A percentile compares a stretch with the other conserved stretches of the same genome.
Evolutionary conservation across 2,797 vertebrate species (phyloP).

Genomic region (Falco peregrinus): DNA sequence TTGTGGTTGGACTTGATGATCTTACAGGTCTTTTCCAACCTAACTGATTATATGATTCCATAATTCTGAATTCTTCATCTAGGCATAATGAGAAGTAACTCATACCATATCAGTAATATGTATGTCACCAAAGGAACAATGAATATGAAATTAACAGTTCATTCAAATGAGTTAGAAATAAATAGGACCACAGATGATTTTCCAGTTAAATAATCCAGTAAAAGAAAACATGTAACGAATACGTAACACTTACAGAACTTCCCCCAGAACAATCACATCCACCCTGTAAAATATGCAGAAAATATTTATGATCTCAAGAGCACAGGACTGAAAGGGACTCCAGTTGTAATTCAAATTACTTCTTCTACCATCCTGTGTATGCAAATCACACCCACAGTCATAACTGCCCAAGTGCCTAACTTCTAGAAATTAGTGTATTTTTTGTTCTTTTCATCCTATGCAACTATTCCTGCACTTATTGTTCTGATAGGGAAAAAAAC

Average conservation of each 20-base stretch:
- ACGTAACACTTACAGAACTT: constrained; percentile 52
- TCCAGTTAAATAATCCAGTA: background rate
- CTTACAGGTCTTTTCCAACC: background rate
- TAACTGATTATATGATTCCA: background rate
- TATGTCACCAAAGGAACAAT: background rate
- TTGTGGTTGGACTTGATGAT: fast-evolving
- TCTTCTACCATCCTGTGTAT: background rate
- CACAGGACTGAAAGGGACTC: background rate
- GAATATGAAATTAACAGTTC: background rate
- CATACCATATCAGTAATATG: background rate
- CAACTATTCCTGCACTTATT: background rate
- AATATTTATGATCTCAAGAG: background rate
- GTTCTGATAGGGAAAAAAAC: background rate
- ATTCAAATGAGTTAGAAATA: background rate
- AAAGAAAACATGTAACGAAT: background rate
- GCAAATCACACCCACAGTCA: background rate
- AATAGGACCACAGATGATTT: background rate
- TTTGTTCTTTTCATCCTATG: background rate
- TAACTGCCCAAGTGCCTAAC: background rate
- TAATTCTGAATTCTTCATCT: background rate
- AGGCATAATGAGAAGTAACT: background rate
- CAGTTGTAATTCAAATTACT: background rate
- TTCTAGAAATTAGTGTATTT: background rate
- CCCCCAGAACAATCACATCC: constrained; percentile 54
- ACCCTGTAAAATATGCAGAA: constrained; percentile 44